A percentile compares a stretch with the other conserved stretches of the same genome.
Evolutionary conservation across 2,113 vertebrate genomes (phyloP).

Genomic region (Neolamprologus hecqui): DNA sequence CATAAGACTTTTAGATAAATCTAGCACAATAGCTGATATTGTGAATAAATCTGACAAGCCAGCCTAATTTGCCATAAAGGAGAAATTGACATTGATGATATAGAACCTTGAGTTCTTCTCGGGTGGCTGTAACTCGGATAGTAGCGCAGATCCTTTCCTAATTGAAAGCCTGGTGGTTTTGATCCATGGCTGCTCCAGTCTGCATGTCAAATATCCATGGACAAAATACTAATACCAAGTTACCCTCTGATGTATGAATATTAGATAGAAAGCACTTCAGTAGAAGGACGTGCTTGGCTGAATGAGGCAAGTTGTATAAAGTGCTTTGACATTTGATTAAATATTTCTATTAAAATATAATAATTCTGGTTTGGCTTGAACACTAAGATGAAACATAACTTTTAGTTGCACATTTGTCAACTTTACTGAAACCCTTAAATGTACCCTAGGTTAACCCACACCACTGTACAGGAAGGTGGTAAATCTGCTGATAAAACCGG

Average conservation of each 20-base stretch:
- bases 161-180: background rate
- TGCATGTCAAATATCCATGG: background rate
- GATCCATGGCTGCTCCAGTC: background rate
- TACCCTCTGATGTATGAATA: background rate
- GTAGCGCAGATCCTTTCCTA: background rate
- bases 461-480: background rate
- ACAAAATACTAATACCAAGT: background rate
- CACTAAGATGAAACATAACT: background rate
- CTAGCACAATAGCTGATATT: background rate
- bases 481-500: constrained; percentile 13
- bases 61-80: background rate
- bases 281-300: background rate
- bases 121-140: background rate
- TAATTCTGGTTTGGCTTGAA: background rate
- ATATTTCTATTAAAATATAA: background rate
- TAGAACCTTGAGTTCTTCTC: background rate
- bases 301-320: background rate
- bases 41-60: background rate
- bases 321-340: background rate
- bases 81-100: background rate
- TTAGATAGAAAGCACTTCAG: background rate
- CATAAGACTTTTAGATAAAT: background rate
- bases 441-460: background rate
- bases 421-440: background rate
- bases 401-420: background rate